Base-by-base conservation (phyloP, 2,888 invertebrate genomes). In the Drosophila meridionalis region DNA sequence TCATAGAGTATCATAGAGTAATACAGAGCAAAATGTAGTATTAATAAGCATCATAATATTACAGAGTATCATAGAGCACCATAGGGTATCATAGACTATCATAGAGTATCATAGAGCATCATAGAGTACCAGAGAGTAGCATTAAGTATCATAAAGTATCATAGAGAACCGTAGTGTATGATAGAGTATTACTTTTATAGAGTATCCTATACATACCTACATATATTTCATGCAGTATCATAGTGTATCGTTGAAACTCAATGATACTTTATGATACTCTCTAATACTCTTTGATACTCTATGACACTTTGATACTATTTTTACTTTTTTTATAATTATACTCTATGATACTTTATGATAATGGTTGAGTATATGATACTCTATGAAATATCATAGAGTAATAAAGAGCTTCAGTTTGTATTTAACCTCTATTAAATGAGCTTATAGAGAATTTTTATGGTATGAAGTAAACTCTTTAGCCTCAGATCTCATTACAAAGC, bases 281-380 rank as follows among this genome's bases (percentile, higher is more conserved):
- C 8, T 0, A 8, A n/a, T 9, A 9, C 0, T 4, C 4, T n/a
- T 4, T 43, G 0, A 32, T 30, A 1, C 1, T 30, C 28, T 26
- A 45, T 28, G 45, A 4, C 5, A 30, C 48, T 48, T 20, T 20
- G 20, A 20, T 20, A 20, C 20, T 20, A 20, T 20, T 20, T 20
- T 20, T 20, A 20, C 4, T 45, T 4, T 20, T 11, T 36, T 8
- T 9, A 20, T 20, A 20, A 20, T 20, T 20, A 20, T 8, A 20
- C n/a, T 42, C 42, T 42, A n/a, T 42, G 42, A n/a, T 42, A 11
- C 20, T 45, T 26, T 45, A 6, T 36, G 36, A 9, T 36, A 9
- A 1, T 36, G 1, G 8, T 2, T 36, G 36, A 36, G 3, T 36
- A 9, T 36, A 11, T 36, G 36, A 11, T 20, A 8, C 42, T 43